Conservation (phyloP, 2,888 invertebrate genomes). For the Tryphoninae sp. region DNA sequence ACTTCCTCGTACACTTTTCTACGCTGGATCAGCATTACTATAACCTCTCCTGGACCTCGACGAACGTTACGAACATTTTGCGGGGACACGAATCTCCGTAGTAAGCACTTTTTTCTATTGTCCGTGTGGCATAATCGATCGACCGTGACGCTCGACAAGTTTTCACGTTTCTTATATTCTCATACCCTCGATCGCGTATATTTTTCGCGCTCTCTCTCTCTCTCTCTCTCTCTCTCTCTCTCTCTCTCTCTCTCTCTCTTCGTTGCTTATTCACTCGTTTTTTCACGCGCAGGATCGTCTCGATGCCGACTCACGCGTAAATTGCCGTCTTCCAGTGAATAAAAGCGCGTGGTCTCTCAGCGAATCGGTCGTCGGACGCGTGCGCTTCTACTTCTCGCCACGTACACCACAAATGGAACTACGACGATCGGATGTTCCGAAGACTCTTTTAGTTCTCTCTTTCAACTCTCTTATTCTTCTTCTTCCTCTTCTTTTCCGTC, state of each 20-base stretch:
- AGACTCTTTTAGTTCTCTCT: constrained; percentile 13
- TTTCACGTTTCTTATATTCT: constrained; percentile 36
- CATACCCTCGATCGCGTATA: background rate
- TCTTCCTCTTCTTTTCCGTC: constrained; percentile 58
- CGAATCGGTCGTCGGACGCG: constrained; percentile 44
- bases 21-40: background rate
- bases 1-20: constrained; percentile 34
- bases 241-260: constrained; percentile 16
- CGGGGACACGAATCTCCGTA: constrained; percentile 37
- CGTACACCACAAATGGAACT: background rate
- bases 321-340: constrained; percentile 29
- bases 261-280: constrained; percentile 16
- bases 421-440: constrained; percentile 15
- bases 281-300: constrained; percentile 37
- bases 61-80: constrained; percentile 41
- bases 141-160: constrained; percentile 47
- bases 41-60: background rate
- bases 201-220: background rate
- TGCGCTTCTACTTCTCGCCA: constrained; percentile 19
- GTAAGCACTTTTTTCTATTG: constrained; percentile 40
- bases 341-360: constrained; percentile 4
- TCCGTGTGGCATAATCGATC: constrained; percentile 53
- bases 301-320: constrained; percentile 52
- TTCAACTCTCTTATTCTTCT: background rate
- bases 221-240: constrained; percentile 4